Evolutionary conservation across 30 jellyfish, hydroid and myxozoan species (phyloP).

Genomic region (Rhopilema esculentum): DNA sequence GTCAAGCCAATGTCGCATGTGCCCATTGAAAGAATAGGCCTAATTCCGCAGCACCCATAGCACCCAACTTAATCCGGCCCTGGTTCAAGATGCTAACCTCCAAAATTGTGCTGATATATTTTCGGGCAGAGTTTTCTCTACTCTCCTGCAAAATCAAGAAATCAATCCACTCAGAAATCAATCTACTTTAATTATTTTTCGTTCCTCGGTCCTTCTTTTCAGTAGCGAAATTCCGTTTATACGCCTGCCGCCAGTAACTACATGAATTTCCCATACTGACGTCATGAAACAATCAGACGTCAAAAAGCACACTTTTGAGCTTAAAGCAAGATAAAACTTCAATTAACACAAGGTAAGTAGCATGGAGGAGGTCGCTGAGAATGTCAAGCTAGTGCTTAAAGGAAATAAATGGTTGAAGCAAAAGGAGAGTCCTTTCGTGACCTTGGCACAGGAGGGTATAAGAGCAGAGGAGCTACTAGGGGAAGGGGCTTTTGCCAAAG

Average conservation of each 20-base stretch:
- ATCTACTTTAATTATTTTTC: no score
- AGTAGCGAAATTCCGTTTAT: not conserved
- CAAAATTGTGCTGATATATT: no score
- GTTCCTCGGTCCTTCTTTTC: no score
- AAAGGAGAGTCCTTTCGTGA: conserved; percentile 26
- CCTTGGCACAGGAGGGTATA: conserved; percentile 61
- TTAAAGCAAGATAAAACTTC: not conserved
- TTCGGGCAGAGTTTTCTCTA: no score
- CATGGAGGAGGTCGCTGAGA: conserved; percentile 26
- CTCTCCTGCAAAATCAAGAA: no score
- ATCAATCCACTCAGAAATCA: no score
- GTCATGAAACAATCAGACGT: not conserved
- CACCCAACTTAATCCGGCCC: no score
- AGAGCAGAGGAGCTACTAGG: conserved; percentile 42
- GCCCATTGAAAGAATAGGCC: no score
- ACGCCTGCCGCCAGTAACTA: not conserved
- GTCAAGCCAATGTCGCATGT: no score
- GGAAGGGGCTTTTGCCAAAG: conserved; percentile 80
- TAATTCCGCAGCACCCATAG: no score
- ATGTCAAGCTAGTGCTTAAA: not conserved
- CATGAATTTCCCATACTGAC: not conserved
- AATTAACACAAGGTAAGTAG: not conserved
- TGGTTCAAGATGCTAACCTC: no score
- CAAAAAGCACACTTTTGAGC: not conserved
- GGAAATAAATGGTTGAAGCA: conserved; percentile 56